These are phyloP conservation scores for Coelopa pilipes DNA, from an alignment of 2,888 invertebrate genomes.

Conservation along the genomic window DNA sequence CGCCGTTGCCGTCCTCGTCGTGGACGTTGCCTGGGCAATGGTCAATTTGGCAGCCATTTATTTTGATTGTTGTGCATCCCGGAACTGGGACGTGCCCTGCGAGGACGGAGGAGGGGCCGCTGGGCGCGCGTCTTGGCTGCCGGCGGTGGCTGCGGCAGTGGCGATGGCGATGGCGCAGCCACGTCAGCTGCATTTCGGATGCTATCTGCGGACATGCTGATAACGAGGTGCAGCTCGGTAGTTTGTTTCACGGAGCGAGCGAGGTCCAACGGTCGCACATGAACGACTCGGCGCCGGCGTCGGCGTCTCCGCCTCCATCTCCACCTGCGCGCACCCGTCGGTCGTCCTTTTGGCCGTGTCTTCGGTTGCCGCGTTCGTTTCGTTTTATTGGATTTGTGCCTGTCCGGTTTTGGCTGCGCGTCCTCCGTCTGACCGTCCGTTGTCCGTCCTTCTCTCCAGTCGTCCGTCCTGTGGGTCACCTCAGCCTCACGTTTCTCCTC, in stretches of 20 bases:
- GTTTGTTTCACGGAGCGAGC: not conserved
- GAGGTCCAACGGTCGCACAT: not conserved
- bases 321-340: no score
- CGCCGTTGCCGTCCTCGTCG: constrained; percentile 14
- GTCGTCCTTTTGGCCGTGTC: not conserved
- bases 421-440: not conserved
- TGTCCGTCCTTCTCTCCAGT: not conserved
- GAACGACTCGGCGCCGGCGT: not conserved
- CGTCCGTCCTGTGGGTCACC: no score
- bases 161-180: not conserved
- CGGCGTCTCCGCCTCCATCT: not conserved
- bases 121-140: not conserved
- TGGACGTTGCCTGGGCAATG: constrained; percentile 41
- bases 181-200: constrained; percentile 13
- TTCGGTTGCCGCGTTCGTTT: not conserved
- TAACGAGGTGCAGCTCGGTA: constrained; percentile 20
- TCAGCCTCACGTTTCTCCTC: not conserved
- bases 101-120: not conserved
- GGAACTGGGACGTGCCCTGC: constrained; percentile 14
- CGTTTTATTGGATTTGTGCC: not conserved
- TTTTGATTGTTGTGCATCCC: constrained; percentile 58
- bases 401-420: not conserved
- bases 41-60: constrained; percentile 46
- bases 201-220: constrained; percentile 12
- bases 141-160: not conserved